Percentiles rank a stretch among this genome's conserved stretches.
Evolutionary conservation across 2,888 invertebrate genomes (phyloP).

Genomic region (Eristalis intricaria): DNA sequence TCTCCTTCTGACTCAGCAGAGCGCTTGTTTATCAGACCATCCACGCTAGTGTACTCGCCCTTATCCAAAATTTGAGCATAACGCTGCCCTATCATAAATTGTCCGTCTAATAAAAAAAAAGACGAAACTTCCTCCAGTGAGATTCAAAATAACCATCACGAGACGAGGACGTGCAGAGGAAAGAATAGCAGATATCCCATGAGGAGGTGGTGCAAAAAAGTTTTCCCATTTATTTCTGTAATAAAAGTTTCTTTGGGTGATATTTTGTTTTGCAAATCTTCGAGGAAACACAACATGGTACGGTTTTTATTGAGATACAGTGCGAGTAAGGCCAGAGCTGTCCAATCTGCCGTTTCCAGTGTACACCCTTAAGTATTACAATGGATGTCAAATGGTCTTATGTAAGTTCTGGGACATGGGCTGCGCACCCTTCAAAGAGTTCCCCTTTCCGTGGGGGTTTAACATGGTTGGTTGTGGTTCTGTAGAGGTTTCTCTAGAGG

Average conservation of each 20-base stretch:
- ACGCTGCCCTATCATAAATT: background rate
- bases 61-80: background rate
- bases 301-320: background rate
- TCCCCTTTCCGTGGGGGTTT: background rate
- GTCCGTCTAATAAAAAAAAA: background rate
- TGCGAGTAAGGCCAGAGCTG: background rate
- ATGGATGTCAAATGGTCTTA: background rate
- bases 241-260: constrained; percentile 15
- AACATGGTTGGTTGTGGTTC: background rate
- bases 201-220: background rate
- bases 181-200: background rate
- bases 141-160: background rate
- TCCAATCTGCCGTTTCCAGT: background rate
- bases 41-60: background rate
- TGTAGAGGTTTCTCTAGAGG: background rate
- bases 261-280: constrained; percentile 23
- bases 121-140: background rate
- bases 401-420: background rate
- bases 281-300: background rate
- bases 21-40: background rate
- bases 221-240: constrained; percentile 35
- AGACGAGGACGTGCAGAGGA: background rate
- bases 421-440: background rate
- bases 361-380: background rate
- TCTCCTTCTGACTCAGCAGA: background rate